phyloP scores from a whole-genome alignment of 2,888 invertebrate species.

The Troilus luridus region DNA sequence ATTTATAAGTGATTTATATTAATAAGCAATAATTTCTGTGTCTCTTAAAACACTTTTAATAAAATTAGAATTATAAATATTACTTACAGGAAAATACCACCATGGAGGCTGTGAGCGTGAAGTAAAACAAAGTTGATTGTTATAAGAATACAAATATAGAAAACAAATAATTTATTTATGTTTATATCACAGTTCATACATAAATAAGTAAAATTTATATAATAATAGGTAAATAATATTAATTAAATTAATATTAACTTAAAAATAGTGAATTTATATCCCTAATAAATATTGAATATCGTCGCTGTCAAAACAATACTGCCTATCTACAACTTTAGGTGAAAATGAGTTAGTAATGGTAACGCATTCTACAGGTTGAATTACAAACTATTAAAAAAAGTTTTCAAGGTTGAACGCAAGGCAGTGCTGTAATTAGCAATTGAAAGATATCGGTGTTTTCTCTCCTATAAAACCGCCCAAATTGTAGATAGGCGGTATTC shows the following conservation, averaged over 20 bases:
- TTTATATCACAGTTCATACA: background rate
- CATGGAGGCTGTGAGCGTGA: constrained; percentile 80
- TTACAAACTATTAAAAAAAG: too few relatives aligned
- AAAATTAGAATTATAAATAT: background rate
- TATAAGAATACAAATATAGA: background rate
- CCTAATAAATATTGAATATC: background rate
- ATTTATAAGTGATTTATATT: too few relatives aligned
- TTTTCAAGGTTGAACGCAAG: too few relatives aligned
- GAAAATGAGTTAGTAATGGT: too few relatives aligned
- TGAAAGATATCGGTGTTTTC: too few relatives aligned
- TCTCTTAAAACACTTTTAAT: background rate
- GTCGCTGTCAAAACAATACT: too few relatives aligned
- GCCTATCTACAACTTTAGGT: too few relatives aligned
- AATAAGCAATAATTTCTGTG: background rate
- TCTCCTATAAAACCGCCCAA: too few relatives aligned
- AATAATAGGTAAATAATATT: background rate
- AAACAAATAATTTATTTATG: background rate
- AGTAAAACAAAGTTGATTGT: constrained; percentile 13
- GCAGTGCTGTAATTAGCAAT: too few relatives aligned
- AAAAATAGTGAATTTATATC: background rate
- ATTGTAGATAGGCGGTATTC: too few relatives aligned
- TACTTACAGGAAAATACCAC: constrained; percentile 95
- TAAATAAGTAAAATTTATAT: background rate
- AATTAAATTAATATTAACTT: background rate
- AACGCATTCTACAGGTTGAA: too few relatives aligned